Evolutionary conservation across 2,888 invertebrate genomes (phyloP), one percentile per base, ranked within the genome.

Genomic region (Xestia sexstrigata): DNA sequence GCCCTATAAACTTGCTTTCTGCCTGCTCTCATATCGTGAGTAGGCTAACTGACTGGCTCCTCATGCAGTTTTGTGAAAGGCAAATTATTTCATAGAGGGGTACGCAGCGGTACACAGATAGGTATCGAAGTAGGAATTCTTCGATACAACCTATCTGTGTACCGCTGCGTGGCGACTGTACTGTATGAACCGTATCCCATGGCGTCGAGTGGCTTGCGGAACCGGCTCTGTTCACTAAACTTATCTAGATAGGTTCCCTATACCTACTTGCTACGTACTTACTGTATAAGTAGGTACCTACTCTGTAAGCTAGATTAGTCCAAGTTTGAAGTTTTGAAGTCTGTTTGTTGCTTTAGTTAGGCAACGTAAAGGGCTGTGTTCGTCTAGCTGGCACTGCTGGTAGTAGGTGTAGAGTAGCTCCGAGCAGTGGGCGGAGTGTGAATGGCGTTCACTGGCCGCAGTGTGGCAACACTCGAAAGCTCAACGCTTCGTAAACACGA

Each of bases 1-100:
- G 94, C 93, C 94, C 95, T 94, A 94, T 91, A 94, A 94, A 95
- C 93, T 94, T 93, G 94, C 91, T 93, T 94, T 93, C 92, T 93
- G 93, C 88, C 89, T 89, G 93, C 93, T 93, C 93, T 93, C 92
- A 88, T 91, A 92, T 90, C 92, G 92, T 89, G 94, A 92, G 94
- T 92, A 92, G 92, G 93, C 92, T 84, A 92, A 93, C 91, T 84
- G 79, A 79, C 87, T 87, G 84, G 85, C 84, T 90, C 86, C 88
- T 91, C 90, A 90, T 93, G 92, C 91, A 93, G 84, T 93, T 92
- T 94, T 92, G 95, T 95, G 94, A 95, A 95, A 95, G 94, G 94
- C 92, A 91, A 93, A 93, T 93, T n/a, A n/a, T n/a, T n/a, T n/a
- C n/a, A n/a, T n/a, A n/a, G n/a, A n/a, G n/a, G n/a, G n/a, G n/a